Evolutionary conservation across 2,888 invertebrate genomes (phyloP).

Genomic region (Cinara cedri): DNA sequence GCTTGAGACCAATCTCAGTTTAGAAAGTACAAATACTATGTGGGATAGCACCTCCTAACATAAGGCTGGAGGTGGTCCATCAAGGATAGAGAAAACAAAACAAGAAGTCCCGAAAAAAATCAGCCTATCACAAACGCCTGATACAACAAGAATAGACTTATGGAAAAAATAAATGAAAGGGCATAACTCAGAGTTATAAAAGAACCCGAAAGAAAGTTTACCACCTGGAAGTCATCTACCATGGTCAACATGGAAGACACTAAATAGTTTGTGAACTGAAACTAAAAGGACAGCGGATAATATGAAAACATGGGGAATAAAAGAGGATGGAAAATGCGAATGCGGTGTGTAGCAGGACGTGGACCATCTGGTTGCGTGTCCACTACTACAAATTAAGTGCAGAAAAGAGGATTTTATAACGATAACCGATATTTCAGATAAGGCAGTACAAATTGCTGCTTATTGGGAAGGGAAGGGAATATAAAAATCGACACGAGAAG

Average conservation of each 20-base stretch:
- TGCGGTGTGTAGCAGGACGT: background rate
- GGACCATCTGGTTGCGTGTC: background rate
- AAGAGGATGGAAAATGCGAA: too few species aligned
- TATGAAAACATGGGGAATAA: constrained; percentile 8
- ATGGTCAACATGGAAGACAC: background rate
- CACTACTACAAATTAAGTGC: constrained; percentile 15
- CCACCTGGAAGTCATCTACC: too few species aligned
- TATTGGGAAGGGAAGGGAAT: too few species aligned
- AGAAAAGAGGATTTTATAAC: constrained; percentile 3
- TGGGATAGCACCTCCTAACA: background rate
- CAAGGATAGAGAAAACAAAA: background rate
- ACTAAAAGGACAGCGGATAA: background rate
- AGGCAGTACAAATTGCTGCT: too few species aligned
- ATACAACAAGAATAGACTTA: too few species aligned
- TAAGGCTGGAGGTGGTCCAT: background rate
- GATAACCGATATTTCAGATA: too few species aligned
- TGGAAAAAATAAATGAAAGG: too few species aligned
- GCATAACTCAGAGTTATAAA: too few species aligned
- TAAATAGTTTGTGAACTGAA: background rate
- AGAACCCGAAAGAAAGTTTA: too few species aligned
- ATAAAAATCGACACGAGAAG: too few species aligned
- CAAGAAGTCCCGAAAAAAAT: background rate
- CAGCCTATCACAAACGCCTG: background rate
- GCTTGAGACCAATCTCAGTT: too few species aligned
- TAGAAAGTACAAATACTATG: too few species aligned